Conservation (phyloP, 2,113 vertebrate genomes). For the Acrocephalus kingi region DNA sequence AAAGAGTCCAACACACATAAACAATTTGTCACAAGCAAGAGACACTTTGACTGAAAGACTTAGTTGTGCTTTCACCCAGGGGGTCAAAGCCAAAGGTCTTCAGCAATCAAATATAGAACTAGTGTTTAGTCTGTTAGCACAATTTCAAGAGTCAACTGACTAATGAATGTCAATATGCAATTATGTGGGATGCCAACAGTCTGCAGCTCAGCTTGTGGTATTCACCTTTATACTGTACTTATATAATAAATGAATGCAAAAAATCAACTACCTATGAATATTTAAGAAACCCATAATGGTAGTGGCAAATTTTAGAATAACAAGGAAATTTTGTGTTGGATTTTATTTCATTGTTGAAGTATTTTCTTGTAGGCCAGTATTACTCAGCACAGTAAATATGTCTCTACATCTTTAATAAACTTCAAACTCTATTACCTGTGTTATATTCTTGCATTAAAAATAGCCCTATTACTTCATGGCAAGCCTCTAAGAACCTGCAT, state of each 20-base stretch:
- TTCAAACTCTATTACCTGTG: neutral
- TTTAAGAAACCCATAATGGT: neutral
- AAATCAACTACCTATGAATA: neutral
- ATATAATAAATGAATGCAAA: neutral
- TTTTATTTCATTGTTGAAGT: neutral
- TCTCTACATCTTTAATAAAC: neutral
- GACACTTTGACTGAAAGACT: constrained; percentile 7
- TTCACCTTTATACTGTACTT: neutral
- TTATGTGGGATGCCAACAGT: neutral
- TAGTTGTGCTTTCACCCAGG: constrained; percentile 8
- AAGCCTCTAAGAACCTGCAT: neutral
- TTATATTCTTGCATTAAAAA: neutral
- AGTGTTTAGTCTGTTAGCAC: neutral
- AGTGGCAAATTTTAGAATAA: neutral
- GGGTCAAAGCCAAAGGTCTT: constrained; percentile 18
- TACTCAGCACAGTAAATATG: neutral
- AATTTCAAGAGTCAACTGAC: neutral
- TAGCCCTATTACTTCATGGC: neutral
- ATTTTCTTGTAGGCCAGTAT: neutral
- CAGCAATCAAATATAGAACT: constrained; percentile 21
- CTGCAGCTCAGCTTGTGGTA: neutral
- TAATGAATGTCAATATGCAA: neutral
- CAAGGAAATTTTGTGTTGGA: neutral
- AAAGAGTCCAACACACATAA: constrained; percentile 3
- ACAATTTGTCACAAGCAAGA: constrained; percentile 25